Conservation (phyloP, 2,113 vertebrate genomes). For the Lucifuga dentata region DNA sequence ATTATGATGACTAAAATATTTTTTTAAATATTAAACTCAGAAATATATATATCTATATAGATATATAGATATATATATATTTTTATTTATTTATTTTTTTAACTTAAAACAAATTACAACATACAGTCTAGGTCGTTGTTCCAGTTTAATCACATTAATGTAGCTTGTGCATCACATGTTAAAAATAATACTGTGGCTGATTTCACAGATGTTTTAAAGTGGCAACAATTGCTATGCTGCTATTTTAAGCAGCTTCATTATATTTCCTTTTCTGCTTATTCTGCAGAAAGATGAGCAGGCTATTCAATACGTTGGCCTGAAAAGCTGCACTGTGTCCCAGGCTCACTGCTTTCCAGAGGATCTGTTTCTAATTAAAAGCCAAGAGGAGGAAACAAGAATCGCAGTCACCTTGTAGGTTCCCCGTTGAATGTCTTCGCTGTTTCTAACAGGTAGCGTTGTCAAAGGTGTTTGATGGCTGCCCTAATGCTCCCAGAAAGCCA, state of each 20-base stretch:
- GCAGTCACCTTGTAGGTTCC: slow-evolving; percentile 23
- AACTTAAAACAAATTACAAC: slow-evolving; percentile 4
- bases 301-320: slow-evolving; percentile 18
- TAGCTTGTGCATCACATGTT: background rate
- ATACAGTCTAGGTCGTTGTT: background rate
- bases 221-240: slow-evolving; percentile 36
- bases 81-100: too few relatives aligned
- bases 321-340: slow-evolving; percentile 36
- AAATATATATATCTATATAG: too few relatives aligned
- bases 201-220: slow-evolving; percentile 22
- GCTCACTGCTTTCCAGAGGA: slow-evolving; percentile 1
- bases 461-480: background rate
- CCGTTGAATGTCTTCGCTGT: background rate
- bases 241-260: slow-evolving; percentile 38
- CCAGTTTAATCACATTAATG: background rate
- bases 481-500: slow-evolving; percentile 24
- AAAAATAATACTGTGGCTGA: slow-evolving; percentile 8
- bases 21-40: too few relatives aligned
- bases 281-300: slow-evolving; percentile 48
- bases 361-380: slow-evolving; percentile 61
- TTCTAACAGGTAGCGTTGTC: slow-evolving; percentile 3
- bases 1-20: too few relatives aligned
- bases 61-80: too few relatives aligned
- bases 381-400: slow-evolving; percentile 13
- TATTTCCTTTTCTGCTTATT: slow-evolving; percentile 39